phyloP scores from a whole-genome alignment of 2,888 invertebrate genomes.

The Lepeophtheirus nordmannii region DNA sequence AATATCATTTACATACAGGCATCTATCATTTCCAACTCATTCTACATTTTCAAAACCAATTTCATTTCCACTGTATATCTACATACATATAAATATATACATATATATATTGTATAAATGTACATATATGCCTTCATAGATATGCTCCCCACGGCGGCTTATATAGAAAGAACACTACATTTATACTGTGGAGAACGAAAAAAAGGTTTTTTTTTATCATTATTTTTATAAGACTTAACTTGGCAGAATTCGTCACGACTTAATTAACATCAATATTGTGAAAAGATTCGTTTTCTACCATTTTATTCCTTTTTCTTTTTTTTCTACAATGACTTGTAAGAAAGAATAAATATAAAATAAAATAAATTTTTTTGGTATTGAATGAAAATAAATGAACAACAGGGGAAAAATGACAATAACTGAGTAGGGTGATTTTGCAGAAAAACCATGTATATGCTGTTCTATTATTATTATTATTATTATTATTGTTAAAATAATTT shows the following conservation, averaged over 20 bases:
- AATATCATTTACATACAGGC: no score
- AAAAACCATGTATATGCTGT: no score
- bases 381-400: no score
- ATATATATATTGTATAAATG: no score
- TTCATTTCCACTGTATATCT: neutral
- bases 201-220: neutral
- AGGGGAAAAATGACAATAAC: no score
- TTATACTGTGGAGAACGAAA: neutral
- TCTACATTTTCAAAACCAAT: neutral
- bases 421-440: no score
- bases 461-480: no score
- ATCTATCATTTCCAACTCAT: no score
- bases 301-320: neutral
- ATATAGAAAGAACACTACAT: neutral
- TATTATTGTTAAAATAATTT: no score
- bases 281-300: neutral
- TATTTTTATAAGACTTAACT: neutral
- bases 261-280: slow-evolving; percentile 5
- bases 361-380: no score
- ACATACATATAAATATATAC: neutral
- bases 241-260: slow-evolving; percentile 9
- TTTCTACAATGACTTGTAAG: neutral
- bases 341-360: no score
- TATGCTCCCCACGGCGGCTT: neutral
- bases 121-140: no score